These are phyloP conservation scores for Magallana angulata DNA, from an alignment of 1,140 invertebrate genomes.

Conservation along the genomic window DNA sequence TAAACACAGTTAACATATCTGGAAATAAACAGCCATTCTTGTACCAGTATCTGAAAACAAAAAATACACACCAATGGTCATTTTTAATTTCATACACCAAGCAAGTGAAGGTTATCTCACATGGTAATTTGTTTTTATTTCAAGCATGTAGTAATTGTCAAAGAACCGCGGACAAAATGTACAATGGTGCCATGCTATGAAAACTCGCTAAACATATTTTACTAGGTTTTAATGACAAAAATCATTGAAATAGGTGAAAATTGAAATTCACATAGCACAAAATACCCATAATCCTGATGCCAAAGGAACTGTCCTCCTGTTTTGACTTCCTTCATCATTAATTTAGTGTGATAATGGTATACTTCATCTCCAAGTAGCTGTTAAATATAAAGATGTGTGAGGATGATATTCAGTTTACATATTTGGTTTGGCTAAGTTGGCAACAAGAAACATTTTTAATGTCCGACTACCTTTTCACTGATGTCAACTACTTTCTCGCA, in stretches of 20 bases:
- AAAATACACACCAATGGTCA: not conserved
- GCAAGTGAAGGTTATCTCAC: too few relatives aligned
- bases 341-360: slow-evolving; percentile 62
- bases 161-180: too few relatives aligned
- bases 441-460: not conserved
- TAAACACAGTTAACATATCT: slow-evolving; percentile 68
- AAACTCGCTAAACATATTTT: too few relatives aligned
- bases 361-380: slow-evolving; percentile 59
- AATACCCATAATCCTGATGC: slow-evolving; percentile 67
- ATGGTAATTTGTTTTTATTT: too few relatives aligned
- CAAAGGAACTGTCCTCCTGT: slow-evolving; percentile 58
- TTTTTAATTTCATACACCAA: too few relatives aligned
- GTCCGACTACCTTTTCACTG: slow-evolving; percentile 63
- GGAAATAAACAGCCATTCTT: slow-evolving; percentile 69
- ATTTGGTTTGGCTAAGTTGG: too few relatives aligned
- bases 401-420: not conserved
- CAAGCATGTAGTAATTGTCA: not conserved
- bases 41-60: slow-evolving; percentile 68
- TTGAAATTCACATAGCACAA: not conserved
- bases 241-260: too few relatives aligned
- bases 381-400: not conserved
- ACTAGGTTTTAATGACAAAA: too few relatives aligned
- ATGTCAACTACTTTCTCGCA: slow-evolving; percentile 71
- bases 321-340: slow-evolving; percentile 60
- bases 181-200: too few relatives aligned